Evolutionary conservation across 2,888 invertebrate species (phyloP).

Genomic region (Fragum whitleyi): DNA sequence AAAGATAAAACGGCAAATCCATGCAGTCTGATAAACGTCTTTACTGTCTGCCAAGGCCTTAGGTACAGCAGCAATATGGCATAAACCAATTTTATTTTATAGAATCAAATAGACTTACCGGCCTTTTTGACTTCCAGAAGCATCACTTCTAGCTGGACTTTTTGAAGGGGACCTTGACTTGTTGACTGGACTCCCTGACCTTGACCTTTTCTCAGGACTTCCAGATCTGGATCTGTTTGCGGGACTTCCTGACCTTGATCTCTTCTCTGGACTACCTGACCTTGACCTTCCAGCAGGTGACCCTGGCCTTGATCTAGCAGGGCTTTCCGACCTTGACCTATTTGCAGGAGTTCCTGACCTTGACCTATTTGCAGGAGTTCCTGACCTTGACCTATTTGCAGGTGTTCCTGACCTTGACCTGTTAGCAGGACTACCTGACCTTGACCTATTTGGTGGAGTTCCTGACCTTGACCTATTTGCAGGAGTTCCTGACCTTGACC

Average conservation of each 20-base stretch:
- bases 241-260: conserved; percentile 50
- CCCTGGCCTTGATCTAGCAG: conserved; percentile 44
- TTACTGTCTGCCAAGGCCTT: too few relatives aligned
- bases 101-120: too few relatives aligned
- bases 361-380: conserved; percentile 47
- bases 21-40: too few relatives aligned
- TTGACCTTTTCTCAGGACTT: conserved; percentile 48
- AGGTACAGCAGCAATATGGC: too few relatives aligned
- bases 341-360: conserved; percentile 62
- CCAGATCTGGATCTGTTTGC: conserved; percentile 48
- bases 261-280: conserved; percentile 65
- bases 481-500: conserved; percentile 50
- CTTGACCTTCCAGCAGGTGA: conserved; percentile 43
- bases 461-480: conserved; percentile 45
- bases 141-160: conserved; percentile 59
- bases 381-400: conserved; percentile 43
- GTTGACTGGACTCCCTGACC: conserved; percentile 51
- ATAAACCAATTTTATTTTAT: too few relatives aligned
- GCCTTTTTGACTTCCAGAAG: conserved; percentile 49
- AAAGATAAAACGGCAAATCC: too few relatives aligned
- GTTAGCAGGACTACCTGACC: conserved; percentile 44
- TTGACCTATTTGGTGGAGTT: too few relatives aligned
- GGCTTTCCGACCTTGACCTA: conserved; percentile 38
- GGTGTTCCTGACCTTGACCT: conserved; percentile 31
- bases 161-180: conserved; percentile 50